A percentile compares a stretch with the other conserved stretches of the same genome.
Evolutionary conservation across 2,888 invertebrate species (phyloP).

Genomic region (Dolomedes plantarius): DNA sequence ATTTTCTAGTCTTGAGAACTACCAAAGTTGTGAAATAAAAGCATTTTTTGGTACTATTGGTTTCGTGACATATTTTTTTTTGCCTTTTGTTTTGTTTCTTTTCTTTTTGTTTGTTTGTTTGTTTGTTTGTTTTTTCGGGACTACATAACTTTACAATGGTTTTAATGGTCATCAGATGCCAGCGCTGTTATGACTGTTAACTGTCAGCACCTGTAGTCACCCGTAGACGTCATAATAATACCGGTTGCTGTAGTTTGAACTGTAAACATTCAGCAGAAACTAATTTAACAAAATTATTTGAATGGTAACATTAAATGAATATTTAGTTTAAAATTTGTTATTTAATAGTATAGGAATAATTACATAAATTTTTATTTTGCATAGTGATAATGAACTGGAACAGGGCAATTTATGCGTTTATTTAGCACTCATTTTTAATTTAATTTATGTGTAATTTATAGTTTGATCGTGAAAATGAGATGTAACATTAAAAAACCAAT

Average conservation of each 20-base stretch:
- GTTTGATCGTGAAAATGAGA: too few relatives aligned
- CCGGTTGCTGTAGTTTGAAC: constrained; percentile 23
- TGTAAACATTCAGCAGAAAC: constrained; percentile 13
- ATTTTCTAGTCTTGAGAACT: constrained; percentile 60
- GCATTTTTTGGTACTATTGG: constrained; percentile 45
- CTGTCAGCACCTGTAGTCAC: constrained; percentile 40
- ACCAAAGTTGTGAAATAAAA: constrained; percentile 71
- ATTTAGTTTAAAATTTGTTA: too few relatives aligned
- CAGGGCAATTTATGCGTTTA: too few relatives aligned
- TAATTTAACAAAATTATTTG: too few relatives aligned
- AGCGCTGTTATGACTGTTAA: constrained; percentile 47
- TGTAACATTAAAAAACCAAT: too few relatives aligned
- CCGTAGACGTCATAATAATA: constrained; percentile 22
- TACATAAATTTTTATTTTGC: too few relatives aligned
- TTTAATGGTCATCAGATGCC: constrained; percentile 71
- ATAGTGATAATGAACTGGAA: too few relatives aligned
- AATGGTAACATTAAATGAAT: too few relatives aligned
- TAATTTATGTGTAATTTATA: too few relatives aligned
- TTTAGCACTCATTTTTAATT: too few relatives aligned
- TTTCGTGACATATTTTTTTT: constrained; percentile 36
- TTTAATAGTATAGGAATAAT: too few relatives aligned
- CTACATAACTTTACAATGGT: constrained; percentile 18
- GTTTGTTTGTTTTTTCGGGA: constrained; percentile 1
- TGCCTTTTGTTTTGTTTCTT: constrained; percentile 32
- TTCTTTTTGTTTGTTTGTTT: constrained; percentile 15